phyloP scores from a whole-genome alignment of 2,888 invertebrate genomes.

The Galerucella nymphaeae region DNA sequence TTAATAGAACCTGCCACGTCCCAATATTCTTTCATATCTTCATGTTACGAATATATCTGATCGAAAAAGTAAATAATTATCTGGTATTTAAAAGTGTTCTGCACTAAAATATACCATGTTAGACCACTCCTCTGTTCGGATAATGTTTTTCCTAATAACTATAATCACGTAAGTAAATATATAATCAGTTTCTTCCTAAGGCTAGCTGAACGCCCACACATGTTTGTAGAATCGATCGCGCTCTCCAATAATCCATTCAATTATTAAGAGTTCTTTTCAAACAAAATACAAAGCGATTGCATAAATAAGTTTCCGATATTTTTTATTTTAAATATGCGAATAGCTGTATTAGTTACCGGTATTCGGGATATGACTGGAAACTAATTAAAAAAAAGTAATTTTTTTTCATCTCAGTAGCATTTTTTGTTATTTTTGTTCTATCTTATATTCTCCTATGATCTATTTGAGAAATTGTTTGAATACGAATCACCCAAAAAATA shows the following conservation, averaged over 20 bases:
- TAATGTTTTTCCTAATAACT: constrained; percentile 67
- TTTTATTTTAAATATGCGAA: too few relatives aligned
- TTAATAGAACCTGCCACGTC: constrained; percentile 29
- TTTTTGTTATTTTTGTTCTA: too few relatives aligned
- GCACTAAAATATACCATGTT: constrained; percentile 59
- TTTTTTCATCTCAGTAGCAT: too few relatives aligned
- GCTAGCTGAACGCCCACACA: constrained; percentile 62
- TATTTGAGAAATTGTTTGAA: too few relatives aligned
- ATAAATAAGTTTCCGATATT: constrained; percentile 13
- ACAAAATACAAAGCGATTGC: constrained; percentile 23
- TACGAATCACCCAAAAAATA: too few relatives aligned
- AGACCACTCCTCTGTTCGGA: constrained; percentile 63
- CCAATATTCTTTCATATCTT: constrained; percentile 36
- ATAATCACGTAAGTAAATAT: constrained; percentile 67
- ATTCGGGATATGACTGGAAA: too few relatives aligned
- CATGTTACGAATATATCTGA: constrained; percentile 49
- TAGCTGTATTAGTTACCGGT: too few relatives aligned
- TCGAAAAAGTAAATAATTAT: constrained; percentile 53
- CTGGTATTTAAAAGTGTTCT: constrained; percentile 59
- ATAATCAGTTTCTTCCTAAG: constrained; percentile 66
- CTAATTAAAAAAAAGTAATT: too few relatives aligned
- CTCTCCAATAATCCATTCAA: constrained; percentile 38
- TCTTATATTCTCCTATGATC: too few relatives aligned
- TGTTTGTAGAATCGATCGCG: constrained; percentile 38
- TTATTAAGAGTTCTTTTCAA: constrained; percentile 30